Percentiles rank a stretch among this genome's conserved stretches.
Evolutionary conservation across 2,113 vertebrate species (phyloP).

Genomic region (Lynx canadensis): DNA sequence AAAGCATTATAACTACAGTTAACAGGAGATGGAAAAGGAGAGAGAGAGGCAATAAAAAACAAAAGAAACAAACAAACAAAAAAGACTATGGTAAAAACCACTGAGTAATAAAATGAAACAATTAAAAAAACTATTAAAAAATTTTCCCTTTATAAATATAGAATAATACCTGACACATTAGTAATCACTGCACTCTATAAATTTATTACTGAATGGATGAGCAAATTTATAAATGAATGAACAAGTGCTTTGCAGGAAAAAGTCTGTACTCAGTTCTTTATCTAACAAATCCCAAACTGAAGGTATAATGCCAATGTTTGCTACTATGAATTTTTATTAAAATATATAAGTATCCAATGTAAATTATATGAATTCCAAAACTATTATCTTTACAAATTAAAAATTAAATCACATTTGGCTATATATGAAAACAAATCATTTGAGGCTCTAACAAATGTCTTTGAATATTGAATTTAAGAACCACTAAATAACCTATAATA

Average conservation of each 20-base stretch:
- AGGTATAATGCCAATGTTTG: neutral
- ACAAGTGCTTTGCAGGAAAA: neutral
- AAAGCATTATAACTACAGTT: neutral
- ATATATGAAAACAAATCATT: slow-evolving; percentile 6
- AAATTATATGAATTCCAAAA: neutral
- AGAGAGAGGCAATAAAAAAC: neutral
- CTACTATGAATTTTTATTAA: slow-evolving; percentile 1
- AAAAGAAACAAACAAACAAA: neutral
- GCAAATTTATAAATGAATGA: neutral
- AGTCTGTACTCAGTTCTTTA: neutral
- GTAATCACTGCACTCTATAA: neutral
- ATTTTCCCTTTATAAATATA: neutral
- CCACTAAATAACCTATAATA: neutral
- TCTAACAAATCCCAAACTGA: neutral
- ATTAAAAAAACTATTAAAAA: neutral
- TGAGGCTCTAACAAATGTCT: neutral
- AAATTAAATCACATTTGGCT: neutral
- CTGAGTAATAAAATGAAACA: neutral
- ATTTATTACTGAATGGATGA: neutral
- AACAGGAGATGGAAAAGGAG: neutral
- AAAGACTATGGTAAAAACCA: neutral
- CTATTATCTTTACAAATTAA: neutral
- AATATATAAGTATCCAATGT: neutral
- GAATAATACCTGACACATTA: neutral
- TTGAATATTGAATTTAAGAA: slow-evolving; percentile 17